Evolutionary conservation across 2,888 invertebrate species (phyloP).

Genomic region (Synergus gifuensis): DNA sequence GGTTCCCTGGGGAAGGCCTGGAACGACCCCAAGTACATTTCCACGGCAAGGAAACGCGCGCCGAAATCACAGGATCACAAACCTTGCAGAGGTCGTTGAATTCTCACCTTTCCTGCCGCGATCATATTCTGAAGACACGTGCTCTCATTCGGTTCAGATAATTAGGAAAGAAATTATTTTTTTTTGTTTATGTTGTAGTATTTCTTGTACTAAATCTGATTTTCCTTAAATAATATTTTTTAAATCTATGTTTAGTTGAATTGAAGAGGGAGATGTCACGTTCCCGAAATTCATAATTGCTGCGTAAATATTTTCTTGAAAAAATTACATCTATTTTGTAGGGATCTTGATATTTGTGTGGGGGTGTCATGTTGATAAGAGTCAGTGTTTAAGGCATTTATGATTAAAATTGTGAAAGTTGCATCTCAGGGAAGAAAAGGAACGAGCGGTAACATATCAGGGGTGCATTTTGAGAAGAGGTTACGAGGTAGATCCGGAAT

Average conservation of each 20-base stretch:
- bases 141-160: not conserved
- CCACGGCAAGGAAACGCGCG: slow-evolving; percentile 66
- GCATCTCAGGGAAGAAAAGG: slow-evolving; percentile 65
- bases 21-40: slow-evolving; percentile 43
- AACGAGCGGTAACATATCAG: slow-evolving; percentile 72
- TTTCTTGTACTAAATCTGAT: too few relatives aligned
- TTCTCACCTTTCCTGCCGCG: not conserved
- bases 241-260: not conserved
- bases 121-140: not conserved
- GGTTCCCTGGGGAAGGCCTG: slow-evolving; percentile 50
- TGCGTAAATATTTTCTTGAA: not conserved
- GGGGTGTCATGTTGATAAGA: not conserved
- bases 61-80: slow-evolving; percentile 71
- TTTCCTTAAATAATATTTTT: too few relatives aligned
- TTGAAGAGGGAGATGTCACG: not conserved
- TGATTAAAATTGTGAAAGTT: not conserved
- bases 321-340: not conserved
- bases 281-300: not conserved
- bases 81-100: slow-evolving; percentile 42
- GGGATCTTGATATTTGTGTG: not conserved
- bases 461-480: slow-evolving; percentile 64
- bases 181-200: too few relatives aligned
- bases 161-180: too few relatives aligned
- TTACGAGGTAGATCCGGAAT: slow-evolving; percentile 58
- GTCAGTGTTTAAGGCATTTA: not conserved